These are phyloP conservation scores for Sycophaga agraensis DNA, from an alignment of 1,140 invertebrate species.

Conservation along the genomic window DNA sequence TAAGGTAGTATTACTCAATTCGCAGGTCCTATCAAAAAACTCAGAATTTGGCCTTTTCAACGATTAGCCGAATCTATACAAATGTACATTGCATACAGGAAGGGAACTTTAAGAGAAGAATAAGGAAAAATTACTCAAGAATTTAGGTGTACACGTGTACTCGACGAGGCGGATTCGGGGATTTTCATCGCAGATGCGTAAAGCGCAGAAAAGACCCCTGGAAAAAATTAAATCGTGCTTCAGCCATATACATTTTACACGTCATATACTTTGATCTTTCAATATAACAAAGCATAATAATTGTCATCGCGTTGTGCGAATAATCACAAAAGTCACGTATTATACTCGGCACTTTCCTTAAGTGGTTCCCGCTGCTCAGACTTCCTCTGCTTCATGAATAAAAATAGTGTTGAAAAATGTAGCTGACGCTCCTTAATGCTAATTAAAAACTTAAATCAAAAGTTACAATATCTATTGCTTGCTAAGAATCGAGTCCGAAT, in stretches of 20 bases:
- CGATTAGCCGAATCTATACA: constrained; percentile 7
- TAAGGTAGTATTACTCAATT: no score
- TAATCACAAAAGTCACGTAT: background rate
- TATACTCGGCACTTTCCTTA: constrained; percentile 19
- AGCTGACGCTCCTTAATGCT: constrained; percentile 14
- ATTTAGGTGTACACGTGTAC: constrained; percentile 3
- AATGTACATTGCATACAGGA: background rate
- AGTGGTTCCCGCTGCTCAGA: constrained; percentile 32
- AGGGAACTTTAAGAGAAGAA: background rate
- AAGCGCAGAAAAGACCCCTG: constrained; percentile 20
- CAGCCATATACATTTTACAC: constrained; percentile 5
- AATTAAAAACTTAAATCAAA: constrained; percentile 10
- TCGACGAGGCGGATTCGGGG: constrained; percentile 2
- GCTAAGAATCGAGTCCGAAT: background rate
- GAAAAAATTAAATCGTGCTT: constrained; percentile 26
- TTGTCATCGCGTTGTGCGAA: constrained; percentile 1
- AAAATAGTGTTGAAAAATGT: constrained; percentile 19
- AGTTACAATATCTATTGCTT: background rate
- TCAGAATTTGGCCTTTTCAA: no score
- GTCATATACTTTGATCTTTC: constrained; percentile 5
- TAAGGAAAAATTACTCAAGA: constrained; percentile 10
- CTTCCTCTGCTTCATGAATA: constrained; percentile 31
- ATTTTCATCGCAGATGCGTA: constrained; percentile 16
- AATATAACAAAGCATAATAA: background rate
- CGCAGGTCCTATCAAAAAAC: no score